Percentiles rank a stretch among this genome's conserved stretches.
phyloP scores from a whole-genome alignment of 2,888 invertebrate species.

The Zhengitettix transpicula region DNA sequence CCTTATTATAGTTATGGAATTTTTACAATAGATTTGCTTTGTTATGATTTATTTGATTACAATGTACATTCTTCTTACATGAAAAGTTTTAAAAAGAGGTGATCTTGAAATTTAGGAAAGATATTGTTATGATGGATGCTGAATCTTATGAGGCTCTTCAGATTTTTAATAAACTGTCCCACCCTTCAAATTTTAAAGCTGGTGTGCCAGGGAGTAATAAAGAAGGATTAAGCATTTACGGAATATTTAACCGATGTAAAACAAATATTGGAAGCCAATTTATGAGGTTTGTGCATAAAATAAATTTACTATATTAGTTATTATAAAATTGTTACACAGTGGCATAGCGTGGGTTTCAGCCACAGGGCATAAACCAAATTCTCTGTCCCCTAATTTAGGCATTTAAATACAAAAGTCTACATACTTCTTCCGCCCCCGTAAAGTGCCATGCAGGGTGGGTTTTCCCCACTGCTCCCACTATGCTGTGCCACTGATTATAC shows the following conservation, averaged over 20 bases:
- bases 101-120: slow-evolving; percentile 30
- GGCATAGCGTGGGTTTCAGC: too few relatives aligned
- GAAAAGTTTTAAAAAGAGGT: slow-evolving; percentile 8
- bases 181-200: slow-evolving; percentile 58
- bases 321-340: too few relatives aligned
- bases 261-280: slow-evolving; percentile 47
- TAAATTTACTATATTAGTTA: neutral
- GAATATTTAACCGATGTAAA: slow-evolving; percentile 51
- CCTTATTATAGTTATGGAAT: too few relatives aligned
- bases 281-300: slow-evolving; percentile 34
- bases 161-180: slow-evolving; percentile 53
- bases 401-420: too few relatives aligned
- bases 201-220: slow-evolving; percentile 37
- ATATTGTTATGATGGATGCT: slow-evolving; percentile 52
- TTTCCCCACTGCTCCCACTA: too few relatives aligned
- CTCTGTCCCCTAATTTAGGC: too few relatives aligned
- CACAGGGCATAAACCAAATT: too few relatives aligned
- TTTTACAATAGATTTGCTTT: too few relatives aligned
- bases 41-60: too few relatives aligned
- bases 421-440: too few relatives aligned
- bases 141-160: slow-evolving; percentile 58
- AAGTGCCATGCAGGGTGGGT: too few relatives aligned
- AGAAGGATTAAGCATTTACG: slow-evolving; percentile 58
- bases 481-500: too few relatives aligned
- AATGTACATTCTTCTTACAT: neutral